Base-by-base conservation (phyloP, 92 coral and sea anemone genomes). In the Phenganax stokvisi region DNA sequence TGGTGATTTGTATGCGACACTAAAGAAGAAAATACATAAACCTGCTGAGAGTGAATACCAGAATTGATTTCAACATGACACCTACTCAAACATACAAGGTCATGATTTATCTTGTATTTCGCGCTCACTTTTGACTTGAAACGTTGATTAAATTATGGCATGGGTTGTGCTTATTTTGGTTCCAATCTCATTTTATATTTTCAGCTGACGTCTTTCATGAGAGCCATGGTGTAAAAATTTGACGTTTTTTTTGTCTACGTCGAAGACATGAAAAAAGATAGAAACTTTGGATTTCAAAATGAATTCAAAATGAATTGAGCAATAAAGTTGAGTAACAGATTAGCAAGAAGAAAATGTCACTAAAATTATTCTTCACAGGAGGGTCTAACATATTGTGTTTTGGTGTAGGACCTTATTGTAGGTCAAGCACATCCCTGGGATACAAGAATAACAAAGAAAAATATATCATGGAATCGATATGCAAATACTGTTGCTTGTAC, bases 401-500 rank as follows among this genome's bases (percentile, higher is more conserved):
- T 20, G 25, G 25, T 20, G 25, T 20, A 20, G 25, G 25, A 20
- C 25, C 25, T 20, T 20, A 20, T 20, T 20, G 25, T 20, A 20
- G 25, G 25, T 20, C 25, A 20, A 20, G 25, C 25, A 20, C 83
- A 62, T 57, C 73, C 97, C 0, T 90, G 94, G 87, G 71, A 83
- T 13, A 74, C 66, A 66, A 94, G 88, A 54, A 90, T 85, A 83
- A 80, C 54, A 12, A 80, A 80, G 9, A 73, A 17, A 7, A 88
- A 92, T 84, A 90, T 85, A 76, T 67, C 79, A 10, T 86, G 89
- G 73, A 92, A 92, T 73, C 84, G 97, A 56, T 92, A 92, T 56
- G 88, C 81, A 44, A 92, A 92, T 76, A 92, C 90, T 17, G 72
- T 89, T 31, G 64, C 97, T 27, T 92, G 97, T 90, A 52, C 82